These are phyloP conservation scores for Linepithema humile DNA, from an alignment of 1,140 invertebrate species.

Conservation along the genomic window DNA sequence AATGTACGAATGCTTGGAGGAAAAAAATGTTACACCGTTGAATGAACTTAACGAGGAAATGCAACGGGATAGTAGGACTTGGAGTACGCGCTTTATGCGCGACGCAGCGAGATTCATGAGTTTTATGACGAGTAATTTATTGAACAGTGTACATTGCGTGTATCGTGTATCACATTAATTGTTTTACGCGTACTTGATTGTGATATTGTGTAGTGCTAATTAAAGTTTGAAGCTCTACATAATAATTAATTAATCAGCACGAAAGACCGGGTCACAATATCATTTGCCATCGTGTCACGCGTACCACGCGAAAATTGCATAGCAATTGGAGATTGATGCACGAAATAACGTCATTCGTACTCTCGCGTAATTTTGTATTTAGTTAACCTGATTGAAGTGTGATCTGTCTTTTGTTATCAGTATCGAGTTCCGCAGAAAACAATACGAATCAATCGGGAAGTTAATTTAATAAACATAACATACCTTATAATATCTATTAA, in stretches of 20 bases:
- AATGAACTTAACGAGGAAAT: conserved; percentile 31
- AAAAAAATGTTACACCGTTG: conserved; percentile 1
- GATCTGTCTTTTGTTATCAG: not conserved
- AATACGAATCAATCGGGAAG: not conserved
- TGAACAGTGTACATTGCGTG: not conserved
- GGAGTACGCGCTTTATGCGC: not conserved
- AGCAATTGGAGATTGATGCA: conserved; percentile 11
- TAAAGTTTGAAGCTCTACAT: conserved; percentile 18
- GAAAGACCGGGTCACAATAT: not conserved
- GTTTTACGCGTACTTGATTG: conserved; percentile 36
- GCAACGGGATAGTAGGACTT: conserved; percentile 6
- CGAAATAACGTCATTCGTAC: conserved; percentile 11
- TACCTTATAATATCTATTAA: not conserved
- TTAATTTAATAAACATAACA: not conserved
- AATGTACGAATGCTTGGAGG: not conserved
- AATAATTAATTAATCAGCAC: conserved; percentile 45
- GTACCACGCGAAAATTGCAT: not conserved
- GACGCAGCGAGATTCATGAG: not conserved
- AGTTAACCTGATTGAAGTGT: not conserved
- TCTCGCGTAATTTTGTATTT: conserved; percentile 23
- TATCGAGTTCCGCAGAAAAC: not conserved
- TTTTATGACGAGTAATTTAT: conserved; percentile 41
- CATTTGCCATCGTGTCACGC: not conserved
- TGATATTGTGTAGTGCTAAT: conserved; percentile 28
- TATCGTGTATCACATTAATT: not conserved